Base-by-base conservation (phyloP, 1,140 invertebrate species). In the Panulirus ornatus region DNA sequence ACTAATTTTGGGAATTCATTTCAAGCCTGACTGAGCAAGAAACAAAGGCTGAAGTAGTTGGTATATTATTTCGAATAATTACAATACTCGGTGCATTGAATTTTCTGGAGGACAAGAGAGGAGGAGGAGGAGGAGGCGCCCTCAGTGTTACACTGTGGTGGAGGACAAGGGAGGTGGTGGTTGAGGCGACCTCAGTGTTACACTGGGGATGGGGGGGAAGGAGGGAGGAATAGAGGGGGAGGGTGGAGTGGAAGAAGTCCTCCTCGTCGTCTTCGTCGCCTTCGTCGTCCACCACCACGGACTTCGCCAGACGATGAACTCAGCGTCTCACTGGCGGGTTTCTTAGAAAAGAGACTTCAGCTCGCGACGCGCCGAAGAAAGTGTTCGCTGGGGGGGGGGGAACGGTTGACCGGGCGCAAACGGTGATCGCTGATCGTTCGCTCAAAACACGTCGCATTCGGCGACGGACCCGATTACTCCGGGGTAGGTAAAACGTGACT, bases 1-100 rank as follows among this genome's bases (percentile, higher is more conserved):
- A 87, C 85, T 87, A 87, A 87, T 87, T 87, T 87, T 79, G 85
- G 85, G 85, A 87, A 87, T 87, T 87, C 85, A 87, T 87, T 87
- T 87, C 85, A 63, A 66, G 75, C 75, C 36, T 87, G 73, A 78
- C 51, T 66, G 85, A 58, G 27, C 58, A 30, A 30, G 85, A 87
- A 87, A 87, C 85, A 87, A 87, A 63, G 54, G 75, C 34, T 51
- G 81, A 83, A 79, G 85, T 51, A 78, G 75, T 0, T 34, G 73
- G 51, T 87, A 87, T 87, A 87, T 87, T 87, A 87, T 79, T 87
- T 87, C 73, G 85, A 87, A 87, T 87, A 87, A 87, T 87, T 87
- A 87, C 85, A 87, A 87, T 87, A 87, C 75, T 66, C 47, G 75
- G 85, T 87, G 85, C 85, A 87, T 87, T 87, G 85, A 87, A 79